phyloP scores from a whole-genome alignment of 2,113 vertebrate genomes.

The Alligator sinensis region DNA sequence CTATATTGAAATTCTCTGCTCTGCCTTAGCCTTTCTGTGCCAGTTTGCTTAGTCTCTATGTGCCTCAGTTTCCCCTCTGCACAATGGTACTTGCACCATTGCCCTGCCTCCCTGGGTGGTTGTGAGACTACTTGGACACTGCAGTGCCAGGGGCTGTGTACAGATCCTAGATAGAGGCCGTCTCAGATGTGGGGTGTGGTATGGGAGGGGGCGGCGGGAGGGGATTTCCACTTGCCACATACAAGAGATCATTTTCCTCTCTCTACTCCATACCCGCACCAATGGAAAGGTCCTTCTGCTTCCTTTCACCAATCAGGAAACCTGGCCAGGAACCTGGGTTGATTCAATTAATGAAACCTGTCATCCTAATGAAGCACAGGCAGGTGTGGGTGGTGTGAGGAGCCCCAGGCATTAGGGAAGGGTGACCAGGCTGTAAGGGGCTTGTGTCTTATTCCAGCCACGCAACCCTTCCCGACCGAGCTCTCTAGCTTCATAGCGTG shows the following conservation, averaged over 20 bases:
- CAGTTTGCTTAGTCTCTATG: background rate
- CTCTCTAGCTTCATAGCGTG: background rate
- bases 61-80: constrained; percentile 10
- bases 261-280: background rate
- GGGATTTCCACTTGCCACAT: constrained; percentile 63
- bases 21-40: background rate
- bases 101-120: background rate
- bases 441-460: background rate
- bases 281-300: background rate
- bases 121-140: background rate
- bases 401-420: background rate
- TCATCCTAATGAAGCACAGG: background rate
- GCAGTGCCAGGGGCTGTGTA: background rate
- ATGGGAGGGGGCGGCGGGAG: background rate
- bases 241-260: constrained; percentile 14
- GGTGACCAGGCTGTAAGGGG: background rate
- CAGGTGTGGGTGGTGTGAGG: background rate
- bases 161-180: background rate
- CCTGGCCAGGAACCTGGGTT: background rate
- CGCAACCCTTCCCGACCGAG: background rate
- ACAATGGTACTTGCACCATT: accelerated
- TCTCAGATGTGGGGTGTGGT: background rate
- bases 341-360: background rate
- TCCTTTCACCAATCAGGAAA: background rate
- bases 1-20: background rate